Evolutionary conservation across 2,113 vertebrate species (phyloP).

Genomic region (Cynocephalus volans): DNA sequence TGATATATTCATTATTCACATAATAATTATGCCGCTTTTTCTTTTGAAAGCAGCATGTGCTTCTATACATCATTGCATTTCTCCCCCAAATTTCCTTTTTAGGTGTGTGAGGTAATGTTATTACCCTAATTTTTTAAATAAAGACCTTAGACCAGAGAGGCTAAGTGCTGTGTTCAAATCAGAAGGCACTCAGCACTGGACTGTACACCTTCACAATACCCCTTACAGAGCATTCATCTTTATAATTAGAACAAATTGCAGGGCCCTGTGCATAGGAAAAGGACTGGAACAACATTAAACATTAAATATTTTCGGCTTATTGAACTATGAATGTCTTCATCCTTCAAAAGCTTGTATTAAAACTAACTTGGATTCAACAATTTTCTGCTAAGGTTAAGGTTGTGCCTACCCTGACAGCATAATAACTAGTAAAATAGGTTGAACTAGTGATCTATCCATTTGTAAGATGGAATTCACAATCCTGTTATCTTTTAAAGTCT

Average conservation of each 20-base stretch:
- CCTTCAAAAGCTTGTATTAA: conserved; percentile 50
- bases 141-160: conserved; percentile 32
- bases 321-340: neutral
- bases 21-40: conserved; percentile 19
- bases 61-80: neutral
- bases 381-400: conserved; percentile 42
- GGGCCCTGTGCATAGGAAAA: neutral
- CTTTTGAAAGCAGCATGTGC: neutral
- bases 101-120: conserved; percentile 16
- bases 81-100: neutral
- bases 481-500: conserved; percentile 5
- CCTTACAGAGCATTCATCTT: neutral
- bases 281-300: conserved; percentile 44
- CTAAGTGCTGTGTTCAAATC: neutral
- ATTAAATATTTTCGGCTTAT: conserved; percentile 70
- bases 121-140: conserved; percentile 31
- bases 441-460: neutral
- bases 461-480: conserved; percentile 15
- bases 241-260: conserved; percentile 55
- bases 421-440: conserved; percentile 3
- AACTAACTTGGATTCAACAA: neutral
- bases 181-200: neutral
- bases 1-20: conserved; percentile 38
- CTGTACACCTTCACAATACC: neutral
- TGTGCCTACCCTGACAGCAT: neutral